Percentiles rank a stretch among this genome's conserved stretches.
These are phyloP conservation scores for Cordilura impudica DNA, from an alignment of 2,888 invertebrate species.

Conservation along the genomic window DNA sequence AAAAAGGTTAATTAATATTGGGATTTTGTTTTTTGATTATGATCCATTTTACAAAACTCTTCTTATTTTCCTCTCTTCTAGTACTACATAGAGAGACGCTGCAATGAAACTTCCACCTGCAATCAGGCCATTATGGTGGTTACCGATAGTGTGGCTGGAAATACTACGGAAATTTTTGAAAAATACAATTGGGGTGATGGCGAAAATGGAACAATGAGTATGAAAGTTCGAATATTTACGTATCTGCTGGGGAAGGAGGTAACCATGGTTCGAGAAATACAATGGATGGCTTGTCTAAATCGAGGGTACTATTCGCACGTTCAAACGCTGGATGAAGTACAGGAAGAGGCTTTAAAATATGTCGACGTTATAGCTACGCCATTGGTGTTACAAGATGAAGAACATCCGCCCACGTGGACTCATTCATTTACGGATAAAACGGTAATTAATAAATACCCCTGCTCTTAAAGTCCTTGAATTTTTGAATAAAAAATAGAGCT, in stretches of 20 bases:
- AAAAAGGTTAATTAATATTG: conserved; percentile 84
- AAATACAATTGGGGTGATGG: conserved; percentile 85
- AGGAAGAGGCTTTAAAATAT: conserved; percentile 97
- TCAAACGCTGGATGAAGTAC: conserved; percentile 95
- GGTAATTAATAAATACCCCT: too few relatives aligned
- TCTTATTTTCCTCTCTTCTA: conserved; percentile 64
- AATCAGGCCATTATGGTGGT: conserved; percentile 98
- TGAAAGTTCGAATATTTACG: conserved; percentile 95
- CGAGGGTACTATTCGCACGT: conserved; percentile 97
- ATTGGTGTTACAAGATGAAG: conserved; percentile 84
- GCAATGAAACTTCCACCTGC: conserved; percentile 82
- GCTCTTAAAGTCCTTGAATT: too few relatives aligned
- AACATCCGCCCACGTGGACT: conserved; percentile 95
- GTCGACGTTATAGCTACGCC: conserved; percentile 95
- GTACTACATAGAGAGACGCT: conserved; percentile 80
- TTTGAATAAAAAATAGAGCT: too few relatives aligned
- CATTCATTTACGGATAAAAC: conserved; percentile 93
- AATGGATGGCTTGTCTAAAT: conserved; percentile 96
- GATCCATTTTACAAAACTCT: too few relatives aligned
- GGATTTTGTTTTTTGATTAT: too few relatives aligned
- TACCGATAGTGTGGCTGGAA: conserved; percentile 95
- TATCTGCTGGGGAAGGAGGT: conserved; percentile 97
- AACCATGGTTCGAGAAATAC: conserved; percentile 91
- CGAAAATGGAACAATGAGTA: conserved; percentile 82
- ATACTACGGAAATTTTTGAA: conserved; percentile 90